Evolutionary conservation across 1,140 invertebrate genomes (phyloP), one percentile per base, ranked within the genome.

Genomic region (Scylla paramamosain): DNA sequence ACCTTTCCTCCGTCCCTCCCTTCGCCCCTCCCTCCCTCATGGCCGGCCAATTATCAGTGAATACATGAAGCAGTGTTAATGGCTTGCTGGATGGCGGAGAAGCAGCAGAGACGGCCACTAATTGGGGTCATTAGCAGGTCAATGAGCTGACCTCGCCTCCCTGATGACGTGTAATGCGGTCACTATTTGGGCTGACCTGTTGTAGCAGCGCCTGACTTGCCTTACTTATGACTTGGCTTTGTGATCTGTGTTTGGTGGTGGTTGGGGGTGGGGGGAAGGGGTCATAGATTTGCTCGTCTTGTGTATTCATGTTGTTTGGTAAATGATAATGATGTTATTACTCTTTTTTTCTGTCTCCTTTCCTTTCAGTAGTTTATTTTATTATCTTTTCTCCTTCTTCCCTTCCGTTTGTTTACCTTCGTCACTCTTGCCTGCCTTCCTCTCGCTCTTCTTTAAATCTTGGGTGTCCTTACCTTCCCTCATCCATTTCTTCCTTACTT

Each of bases 31-130:
- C 45, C 52, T 31, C 89, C 25, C 87, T 12, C 87, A 1, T 89
- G 12, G 32, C 12, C n/a, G n/a, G 16, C 88, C 46, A 90, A 90
- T 90, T 90, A 90, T 46, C 39, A 48, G 88, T 29, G 48, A 45
- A 45, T 48, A 45, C 28, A 39, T 90, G 88, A 90, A 48, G 88
- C 45, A 48, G 16, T 48, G 88, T 46, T 90, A 48, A 48, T 90
- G 48, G 48, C 46, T n/a, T n/a, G 20, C 39, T 20, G 45, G 88
- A 48, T 90, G 45, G 28, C 46, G 28, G 88, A 90, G 88, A 48
- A 90, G 45, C 48, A 90, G 12, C 10, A 48, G 88, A 45, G 45
- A 16, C 31, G 45, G 88, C 39, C 45, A 28, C 39, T 90, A 48
- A 48, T 48, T 90, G 39, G 45, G 28, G 39, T 48, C 45, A 48